These are phyloP conservation scores for Edolisoma coerulescens DNA, from an alignment of 2,113 vertebrate species.

Conservation along the genomic window DNA sequence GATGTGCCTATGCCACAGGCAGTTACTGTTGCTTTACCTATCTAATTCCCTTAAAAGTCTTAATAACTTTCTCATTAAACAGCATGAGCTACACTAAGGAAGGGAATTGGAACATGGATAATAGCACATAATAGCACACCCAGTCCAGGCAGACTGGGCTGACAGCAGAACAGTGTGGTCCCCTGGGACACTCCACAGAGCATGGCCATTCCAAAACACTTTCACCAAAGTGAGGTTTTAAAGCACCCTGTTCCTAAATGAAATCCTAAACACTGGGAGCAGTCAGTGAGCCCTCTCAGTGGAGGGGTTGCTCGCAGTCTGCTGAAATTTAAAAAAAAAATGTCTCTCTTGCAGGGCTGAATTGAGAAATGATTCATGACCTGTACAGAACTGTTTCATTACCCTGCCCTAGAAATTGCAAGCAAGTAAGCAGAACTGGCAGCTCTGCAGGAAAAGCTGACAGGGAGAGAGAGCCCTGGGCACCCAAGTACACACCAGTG, in stretches of 20 bases:
- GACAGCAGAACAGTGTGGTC: neutral
- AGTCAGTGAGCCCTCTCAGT: neutral
- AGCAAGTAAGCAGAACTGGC: neutral
- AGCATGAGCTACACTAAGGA: neutral
- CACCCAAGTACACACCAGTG: neutral
- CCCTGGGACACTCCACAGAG: neutral
- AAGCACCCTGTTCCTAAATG: neutral
- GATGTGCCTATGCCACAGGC: neutral
- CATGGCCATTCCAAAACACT: neutral
- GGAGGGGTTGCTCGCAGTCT: neutral
- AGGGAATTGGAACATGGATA: neutral
- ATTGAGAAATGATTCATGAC: neutral
- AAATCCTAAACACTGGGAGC: fast-evolving
- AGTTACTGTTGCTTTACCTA: neutral
- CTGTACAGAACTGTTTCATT: neutral
- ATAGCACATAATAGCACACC: neutral
- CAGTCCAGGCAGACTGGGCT: neutral
- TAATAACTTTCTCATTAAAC: neutral
- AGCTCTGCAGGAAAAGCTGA: neutral
- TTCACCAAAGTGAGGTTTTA: neutral
- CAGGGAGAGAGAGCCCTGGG: neutral
- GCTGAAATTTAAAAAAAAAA: neutral
- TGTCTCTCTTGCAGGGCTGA: neutral
- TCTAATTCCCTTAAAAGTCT: neutral
- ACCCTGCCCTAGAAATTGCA: neutral